phyloP scores from a whole-genome alignment of 2,113 vertebrate genomes.

The Pteronura brasiliensis region DNA sequence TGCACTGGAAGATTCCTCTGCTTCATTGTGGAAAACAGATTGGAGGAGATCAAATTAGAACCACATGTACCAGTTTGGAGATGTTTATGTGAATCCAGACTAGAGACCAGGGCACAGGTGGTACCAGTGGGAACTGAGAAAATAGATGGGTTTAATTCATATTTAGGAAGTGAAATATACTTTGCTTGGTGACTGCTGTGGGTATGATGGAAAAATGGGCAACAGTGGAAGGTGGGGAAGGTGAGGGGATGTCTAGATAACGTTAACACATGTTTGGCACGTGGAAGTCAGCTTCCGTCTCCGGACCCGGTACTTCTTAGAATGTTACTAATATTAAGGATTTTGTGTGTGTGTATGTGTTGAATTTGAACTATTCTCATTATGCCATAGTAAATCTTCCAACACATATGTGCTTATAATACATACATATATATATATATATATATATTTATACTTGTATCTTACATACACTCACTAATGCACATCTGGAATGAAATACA shows the following conservation, averaged over 20 bases:
- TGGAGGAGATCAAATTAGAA: neutral
- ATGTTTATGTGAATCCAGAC: neutral
- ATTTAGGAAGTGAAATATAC: neutral
- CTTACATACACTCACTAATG: neutral
- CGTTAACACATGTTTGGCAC: neutral
- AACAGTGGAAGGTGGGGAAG: neutral
- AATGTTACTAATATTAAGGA: neutral
- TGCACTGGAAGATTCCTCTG: neutral
- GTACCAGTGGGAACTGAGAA: too few relatives aligned
- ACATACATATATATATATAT: too few relatives aligned
- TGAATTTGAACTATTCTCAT: neutral
- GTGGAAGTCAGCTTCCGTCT: neutral
- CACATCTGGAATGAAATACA: neutral
- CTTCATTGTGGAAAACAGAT: neutral
- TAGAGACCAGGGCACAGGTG: neutral
- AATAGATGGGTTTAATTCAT: neutral
- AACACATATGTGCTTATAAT: neutral
- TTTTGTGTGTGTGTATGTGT: neutral
- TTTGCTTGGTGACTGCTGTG: neutral
- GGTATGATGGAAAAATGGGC: neutral
- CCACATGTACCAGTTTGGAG: neutral
- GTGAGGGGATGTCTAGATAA: rapidly evolving
- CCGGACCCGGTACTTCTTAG: neutral
- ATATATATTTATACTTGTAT: neutral
- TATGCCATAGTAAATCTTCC: neutral